Percentiles rank a stretch among this genome's conserved stretches.
phyloP scores from a whole-genome alignment of 2,888 invertebrate genomes.

The Limnephilus lunatus region DNA sequence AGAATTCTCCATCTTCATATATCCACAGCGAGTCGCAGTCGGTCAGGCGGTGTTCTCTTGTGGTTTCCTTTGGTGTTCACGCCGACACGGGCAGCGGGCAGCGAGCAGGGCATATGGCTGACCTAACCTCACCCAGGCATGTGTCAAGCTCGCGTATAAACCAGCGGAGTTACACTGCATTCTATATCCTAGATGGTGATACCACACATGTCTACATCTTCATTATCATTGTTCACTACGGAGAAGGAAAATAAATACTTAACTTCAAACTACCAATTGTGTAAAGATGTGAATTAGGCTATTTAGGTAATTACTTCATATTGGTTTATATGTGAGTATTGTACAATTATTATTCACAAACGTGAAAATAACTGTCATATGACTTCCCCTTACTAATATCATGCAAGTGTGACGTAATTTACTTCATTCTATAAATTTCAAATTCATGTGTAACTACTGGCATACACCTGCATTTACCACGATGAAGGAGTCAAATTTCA shows the following conservation, averaged over 20 bases:
- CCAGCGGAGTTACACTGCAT: neutral
- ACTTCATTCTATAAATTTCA: neutral
- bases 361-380: neutral
- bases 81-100: constrained; percentile 28
- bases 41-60: constrained; percentile 32
- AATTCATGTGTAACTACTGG: neutral
- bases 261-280: neutral
- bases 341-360: neutral
- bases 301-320: neutral
- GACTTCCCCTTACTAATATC: neutral
- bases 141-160: neutral
- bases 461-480: neutral
- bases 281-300: neutral
- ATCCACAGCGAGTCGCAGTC: constrained; percentile 22
- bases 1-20: neutral
- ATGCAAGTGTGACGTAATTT: neutral
- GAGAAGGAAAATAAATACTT: neutral
- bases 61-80: constrained; percentile 31
- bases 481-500: neutral
- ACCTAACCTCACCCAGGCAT: constrained; percentile 11
- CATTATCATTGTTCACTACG: neutral
- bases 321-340: neutral
- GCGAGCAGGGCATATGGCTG: constrained; percentile 6
- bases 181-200: neutral
- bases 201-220: neutral